Evolutionary conservation across 92 coral and sea anemone species (phyloP), one percentile per base, ranked within the genome.

Genomic region (Zoanthus solanderi): DNA sequence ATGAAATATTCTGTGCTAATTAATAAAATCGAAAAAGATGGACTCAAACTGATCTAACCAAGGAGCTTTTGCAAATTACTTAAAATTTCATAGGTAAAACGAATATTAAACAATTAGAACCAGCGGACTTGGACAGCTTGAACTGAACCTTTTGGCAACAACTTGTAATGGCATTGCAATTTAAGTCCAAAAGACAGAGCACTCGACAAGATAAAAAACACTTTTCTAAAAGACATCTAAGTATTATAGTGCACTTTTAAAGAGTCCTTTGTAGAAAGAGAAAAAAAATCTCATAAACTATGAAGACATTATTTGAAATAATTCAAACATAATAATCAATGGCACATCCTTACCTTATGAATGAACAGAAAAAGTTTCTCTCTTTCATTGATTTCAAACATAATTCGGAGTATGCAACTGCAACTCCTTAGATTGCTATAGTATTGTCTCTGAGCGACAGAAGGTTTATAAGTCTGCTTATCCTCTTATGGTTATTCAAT

Each of bases 51-150:
- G 79, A 12, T 29, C 11, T 45, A 71, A 71, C 47, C 46, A 30
- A 71, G 47, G 47, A 71, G 46, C 75, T 71, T 32, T 34, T 71
- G 75, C 47, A 71, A 71, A 71, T 30, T 47, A 30, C 14, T 30
- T 34, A 30, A 69, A 29, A 23, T 23, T 8, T 0, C 75, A 6
- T 71, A 31, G 71, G 30, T 16, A 23, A 30, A 71, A 34, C 44
- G 46, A 71, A 71, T 32, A 71, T 12, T 71, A 34, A 16, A 71
- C 75, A 71, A 71, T 7, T 0, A 71, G 47, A 71, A 10, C 11
- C 75, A 30, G 75, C n/a, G 75, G 46, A 12, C 44, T 30, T 71
- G 75, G 75, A 71, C 75, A 71, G 75, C 75, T 32, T 23, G 23
- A 23, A 23, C 23, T 30, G 75, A 71, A 30, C 46, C 75, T 29